These are phyloP conservation scores for Redunca redunca DNA, from an alignment of 2,113 vertebrate species.

Conservation along the genomic window DNA sequence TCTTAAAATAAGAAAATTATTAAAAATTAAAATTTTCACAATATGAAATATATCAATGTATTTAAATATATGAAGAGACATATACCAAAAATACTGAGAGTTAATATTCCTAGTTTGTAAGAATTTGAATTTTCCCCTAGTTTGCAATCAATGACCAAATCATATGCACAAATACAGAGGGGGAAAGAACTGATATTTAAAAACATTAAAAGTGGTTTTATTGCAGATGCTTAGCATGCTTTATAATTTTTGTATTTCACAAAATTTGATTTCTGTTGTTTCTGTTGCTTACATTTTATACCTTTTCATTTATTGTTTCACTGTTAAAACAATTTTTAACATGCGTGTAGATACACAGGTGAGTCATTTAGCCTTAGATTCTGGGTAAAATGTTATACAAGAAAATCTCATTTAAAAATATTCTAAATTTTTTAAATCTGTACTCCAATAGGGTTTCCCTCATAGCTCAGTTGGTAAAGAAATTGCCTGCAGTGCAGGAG, in stretches of 20 bases:
- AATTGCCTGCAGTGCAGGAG: neutral
- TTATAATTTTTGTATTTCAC: constrained; percentile 11
- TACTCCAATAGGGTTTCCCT: neutral
- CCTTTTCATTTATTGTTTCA: constrained; percentile 8
- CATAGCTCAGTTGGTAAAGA: neutral
- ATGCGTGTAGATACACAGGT: rapidly evolving
- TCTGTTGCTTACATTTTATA: neutral
- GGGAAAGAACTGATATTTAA: neutral
- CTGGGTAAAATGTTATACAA: neutral
- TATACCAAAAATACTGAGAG: neutral
- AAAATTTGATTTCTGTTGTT: neutral
- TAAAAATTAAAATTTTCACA: neutral
- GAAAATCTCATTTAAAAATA: neutral
- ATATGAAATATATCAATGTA: neutral
- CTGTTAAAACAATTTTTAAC: neutral
- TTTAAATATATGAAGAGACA: neutral
- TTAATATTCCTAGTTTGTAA: constrained; percentile 27
- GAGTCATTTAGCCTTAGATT: neutral
- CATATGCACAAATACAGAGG: neutral
- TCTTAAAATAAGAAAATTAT: constrained; percentile 17
- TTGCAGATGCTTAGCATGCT: neutral
- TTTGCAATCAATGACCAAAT: neutral
- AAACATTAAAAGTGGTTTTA: neutral
- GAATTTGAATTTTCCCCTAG: constrained; percentile 1
- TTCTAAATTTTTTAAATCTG: neutral